Evolutionary conservation across 1,140 invertebrate species (phyloP), one percentile per base, ranked within the genome.

Genomic region (Euschistus heros): DNA sequence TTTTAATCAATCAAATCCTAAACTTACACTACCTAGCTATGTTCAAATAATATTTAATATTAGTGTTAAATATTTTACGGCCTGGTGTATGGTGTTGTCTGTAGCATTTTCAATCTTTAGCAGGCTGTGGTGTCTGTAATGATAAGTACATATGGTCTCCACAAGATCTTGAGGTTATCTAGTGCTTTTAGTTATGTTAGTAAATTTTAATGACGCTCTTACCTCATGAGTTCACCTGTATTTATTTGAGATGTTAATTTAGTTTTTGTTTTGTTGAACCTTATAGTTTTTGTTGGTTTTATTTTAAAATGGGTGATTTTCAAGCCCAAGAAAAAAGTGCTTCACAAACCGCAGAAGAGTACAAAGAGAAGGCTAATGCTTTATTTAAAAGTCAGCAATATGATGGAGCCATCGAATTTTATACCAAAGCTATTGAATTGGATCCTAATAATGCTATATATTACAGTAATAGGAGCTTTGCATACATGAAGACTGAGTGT

Each of bases 391-490:
- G 89, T 73, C 87, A 95, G 83, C 83, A 92, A 71, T 98, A 92
- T 76, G 80, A 86, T 69, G 80, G 85, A 76, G 93, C 96, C 55
- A 92, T 97, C 69, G 86, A 90, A 65, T 82, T 91, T 62, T 98
- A 98, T 77, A 82, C 87, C 69, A 83, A 91, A 82, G 94, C 94
- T 68, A 97, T 98, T 75, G 86, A 92, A 68, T 78, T 87, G 70
- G 88, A 94, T 75, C 87, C 92, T 5, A 84, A 76, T 30, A 88
- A 94, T 75, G 90, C 94, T 22, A 84, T 91, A 30, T 94, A 88
- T 74, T 94, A 88, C 79, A 91, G 86, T 0, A 99, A 99, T 78
- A 83, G 97, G 70, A 97, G 94, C 80, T 88, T 98, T 79, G 89
- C 94, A 17, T 93, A 97, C 76, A 77, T 98, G 46, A 89, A 88